Evolutionary conservation across 2,888 invertebrate species (phyloP).

Genomic region (Melanostoma scalare): DNA sequence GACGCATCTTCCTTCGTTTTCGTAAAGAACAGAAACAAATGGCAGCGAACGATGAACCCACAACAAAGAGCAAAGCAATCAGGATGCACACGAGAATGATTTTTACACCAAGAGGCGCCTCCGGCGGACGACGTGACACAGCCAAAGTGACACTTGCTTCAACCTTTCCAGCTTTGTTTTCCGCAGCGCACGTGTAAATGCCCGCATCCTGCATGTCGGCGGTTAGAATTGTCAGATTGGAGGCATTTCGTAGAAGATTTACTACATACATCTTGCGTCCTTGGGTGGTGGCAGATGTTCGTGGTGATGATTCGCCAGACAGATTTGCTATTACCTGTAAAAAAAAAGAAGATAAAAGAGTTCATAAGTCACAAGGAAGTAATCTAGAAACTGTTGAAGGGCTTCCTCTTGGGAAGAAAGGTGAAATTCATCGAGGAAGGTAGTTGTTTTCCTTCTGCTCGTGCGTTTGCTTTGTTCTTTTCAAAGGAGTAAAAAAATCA

Average conservation of each 20-base stretch:
- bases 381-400: constrained; percentile 21
- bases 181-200: constrained; percentile 89
- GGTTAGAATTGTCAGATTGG: constrained; percentile 88
- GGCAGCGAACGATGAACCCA: constrained; percentile 86
- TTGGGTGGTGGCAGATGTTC: constrained; percentile 81
- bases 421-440: too few relatives aligned
- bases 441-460: too few relatives aligned
- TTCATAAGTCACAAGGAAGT: constrained; percentile 44
- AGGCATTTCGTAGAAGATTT: constrained; percentile 86
- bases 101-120: constrained; percentile 84
- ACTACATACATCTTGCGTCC: constrained; percentile 86
- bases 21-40: constrained; percentile 85
- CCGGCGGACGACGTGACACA: constrained; percentile 86
- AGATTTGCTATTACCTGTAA: constrained; percentile 84
- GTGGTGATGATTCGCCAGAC: constrained; percentile 80
- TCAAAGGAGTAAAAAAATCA: too few relatives aligned
- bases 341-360: not conserved
- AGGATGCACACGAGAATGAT: constrained; percentile 87
- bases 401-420: constrained; percentile 2
- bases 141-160: constrained; percentile 89
- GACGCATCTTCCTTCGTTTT: constrained; percentile 84
- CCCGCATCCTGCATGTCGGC: constrained; percentile 90
- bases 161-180: constrained; percentile 90
- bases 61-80: constrained; percentile 86
- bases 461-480: too few relatives aligned